Evolutionary conservation across 2,888 invertebrate species (phyloP).

Genomic region (Melanostoma scalare): DNA sequence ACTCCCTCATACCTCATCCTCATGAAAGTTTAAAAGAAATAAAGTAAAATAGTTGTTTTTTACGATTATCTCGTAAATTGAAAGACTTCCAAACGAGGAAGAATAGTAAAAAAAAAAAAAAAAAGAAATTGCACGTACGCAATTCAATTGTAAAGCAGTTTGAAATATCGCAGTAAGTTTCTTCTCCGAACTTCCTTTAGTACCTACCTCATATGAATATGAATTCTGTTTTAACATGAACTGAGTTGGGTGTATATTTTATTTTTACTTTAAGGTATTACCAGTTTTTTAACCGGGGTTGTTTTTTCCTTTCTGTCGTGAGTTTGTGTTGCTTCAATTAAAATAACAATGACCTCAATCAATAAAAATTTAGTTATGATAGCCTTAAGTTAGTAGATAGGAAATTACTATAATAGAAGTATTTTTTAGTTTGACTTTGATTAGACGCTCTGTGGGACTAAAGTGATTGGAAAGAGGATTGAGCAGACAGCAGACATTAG

Average conservation of each 20-base stretch:
- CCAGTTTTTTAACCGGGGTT: conserved; percentile 17
- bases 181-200: too few species aligned
- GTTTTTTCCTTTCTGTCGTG: conserved; percentile 10
- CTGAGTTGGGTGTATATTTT: not conserved
- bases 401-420: not conserved
- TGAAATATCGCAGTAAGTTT: too few species aligned
- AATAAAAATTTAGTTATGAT: conserved; percentile 57
- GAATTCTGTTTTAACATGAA: too few species aligned
- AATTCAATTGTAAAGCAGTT: too few species aligned
- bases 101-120: too few species aligned
- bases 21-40: conserved; percentile 6
- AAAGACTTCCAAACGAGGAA: too few species aligned
- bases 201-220: too few species aligned
- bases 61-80: conserved; percentile 26
- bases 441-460: not conserved
- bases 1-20: conserved; percentile 25
- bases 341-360: conserved; percentile 71
- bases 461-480: not conserved
- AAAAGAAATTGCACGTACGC: too few species aligned
- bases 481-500: too few species aligned
- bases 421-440: not conserved
- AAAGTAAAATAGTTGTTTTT: not conserved
- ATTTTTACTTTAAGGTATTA: conserved; percentile 10
- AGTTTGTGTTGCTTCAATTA: conserved; percentile 36
- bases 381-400: conserved; percentile 4